Evolutionary conservation across 1,140 invertebrate genomes (phyloP).

Genomic region (Trachelipus rathkii): DNA sequence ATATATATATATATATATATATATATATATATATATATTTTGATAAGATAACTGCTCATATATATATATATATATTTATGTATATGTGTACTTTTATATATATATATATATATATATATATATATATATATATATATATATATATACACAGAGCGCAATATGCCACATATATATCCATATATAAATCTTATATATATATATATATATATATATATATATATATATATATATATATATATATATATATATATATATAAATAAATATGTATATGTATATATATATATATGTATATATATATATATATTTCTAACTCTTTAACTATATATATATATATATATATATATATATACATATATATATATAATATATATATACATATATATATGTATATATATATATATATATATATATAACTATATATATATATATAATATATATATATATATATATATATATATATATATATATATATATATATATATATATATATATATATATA

Average conservation of each 20-base stretch:
- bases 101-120: no score
- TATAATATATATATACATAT: constrained; percentile 9
- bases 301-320: no score
- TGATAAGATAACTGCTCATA: no score
- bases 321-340: constrained; percentile 16
- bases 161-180: no score
- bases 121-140: no score
- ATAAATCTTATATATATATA: constrained; percentile 4
- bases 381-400: background rate
- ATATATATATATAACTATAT: background rate
- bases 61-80: constrained; percentile 11
- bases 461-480: constrained; percentile 20
- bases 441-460: constrained; percentile 9
- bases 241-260: constrained; percentile 19
- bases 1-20: constrained; percentile 22
- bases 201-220: constrained; percentile 20
- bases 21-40: constrained; percentile 22
- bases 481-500: constrained; percentile 17
- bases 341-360: constrained; percentile 1
- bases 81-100: no score
- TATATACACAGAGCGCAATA: no score
- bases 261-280: background rate
- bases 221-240: constrained; percentile 22
- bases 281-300: no score
- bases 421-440: constrained; percentile 14